phyloP scores from a whole-genome alignment of 2,113 vertebrate species.

The Pundamilia nyererei region DNA sequence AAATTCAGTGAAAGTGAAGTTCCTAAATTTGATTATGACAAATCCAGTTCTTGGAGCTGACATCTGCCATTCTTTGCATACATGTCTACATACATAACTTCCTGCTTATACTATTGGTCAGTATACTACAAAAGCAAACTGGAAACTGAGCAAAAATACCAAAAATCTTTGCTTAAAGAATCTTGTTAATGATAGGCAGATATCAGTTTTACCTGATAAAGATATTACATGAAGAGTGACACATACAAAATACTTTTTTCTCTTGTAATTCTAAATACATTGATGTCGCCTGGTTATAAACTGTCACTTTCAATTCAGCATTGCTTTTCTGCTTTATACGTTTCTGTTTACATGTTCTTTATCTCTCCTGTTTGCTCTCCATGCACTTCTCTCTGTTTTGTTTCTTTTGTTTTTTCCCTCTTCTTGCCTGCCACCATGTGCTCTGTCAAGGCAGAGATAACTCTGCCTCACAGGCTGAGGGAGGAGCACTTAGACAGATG shows the following conservation, averaged over 20 bases:
- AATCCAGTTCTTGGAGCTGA: background rate
- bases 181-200: background rate
- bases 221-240: background rate
- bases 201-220: background rate
- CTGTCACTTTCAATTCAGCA: background rate
- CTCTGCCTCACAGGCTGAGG: conserved; percentile 56
- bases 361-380: conserved; percentile 5
- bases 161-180: background rate
- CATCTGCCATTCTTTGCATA: background rate
- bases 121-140: background rate
- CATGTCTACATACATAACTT: background rate
- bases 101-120: background rate
- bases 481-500: conserved; percentile 76
- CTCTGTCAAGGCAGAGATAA: conserved; percentile 52
- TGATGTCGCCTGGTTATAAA: background rate
- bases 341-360: background rate
- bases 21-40: background rate
- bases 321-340: background rate
- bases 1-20: background rate
- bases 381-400: background rate
- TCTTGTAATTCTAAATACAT: background rate
- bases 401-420: background rate
- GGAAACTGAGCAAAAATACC: background rate
- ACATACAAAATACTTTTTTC: background rate
- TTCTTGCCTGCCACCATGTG: conserved; percentile 15